A percentile compares a stretch with the other conserved stretches of the same genome.
These are phyloP conservation scores for Nothura maculosa DNA, from an alignment of 2,797 vertebrate species.

Conservation along the genomic window DNA sequence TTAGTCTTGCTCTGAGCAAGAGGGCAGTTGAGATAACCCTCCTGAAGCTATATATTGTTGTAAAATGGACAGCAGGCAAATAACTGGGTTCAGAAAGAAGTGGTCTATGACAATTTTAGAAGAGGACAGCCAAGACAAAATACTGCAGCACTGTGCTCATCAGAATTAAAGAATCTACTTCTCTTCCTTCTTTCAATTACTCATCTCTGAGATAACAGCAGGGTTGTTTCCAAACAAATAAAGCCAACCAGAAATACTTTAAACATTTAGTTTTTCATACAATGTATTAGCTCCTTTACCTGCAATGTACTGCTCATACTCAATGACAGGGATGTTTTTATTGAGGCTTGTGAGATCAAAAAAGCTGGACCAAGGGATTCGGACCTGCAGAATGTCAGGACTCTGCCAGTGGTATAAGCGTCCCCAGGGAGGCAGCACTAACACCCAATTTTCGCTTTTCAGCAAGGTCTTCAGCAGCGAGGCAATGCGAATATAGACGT, in stretches of 20 bases:
- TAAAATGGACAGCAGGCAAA: background rate
- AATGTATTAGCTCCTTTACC: slow-evolving; percentile 75
- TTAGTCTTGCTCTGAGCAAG: background rate
- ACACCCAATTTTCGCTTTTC: slow-evolving; percentile 90
- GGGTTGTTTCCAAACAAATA: background rate
- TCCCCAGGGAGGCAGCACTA: slow-evolving; percentile 97
- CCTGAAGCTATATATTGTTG: background rate
- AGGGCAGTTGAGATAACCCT: background rate
- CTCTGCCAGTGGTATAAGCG: slow-evolving; percentile 98
- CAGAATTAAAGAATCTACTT: background rate
- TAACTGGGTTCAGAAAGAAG: background rate
- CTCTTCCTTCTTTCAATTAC: background rate
- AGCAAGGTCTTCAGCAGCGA: slow-evolving; percentile 92
- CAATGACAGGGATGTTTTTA: slow-evolving; percentile 92
- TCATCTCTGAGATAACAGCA: background rate
- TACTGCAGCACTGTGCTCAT: background rate
- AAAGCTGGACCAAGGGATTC: slow-evolving; percentile 92
- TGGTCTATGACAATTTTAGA: background rate
- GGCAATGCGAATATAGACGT: slow-evolving; percentile 93
- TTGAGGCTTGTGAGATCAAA: slow-evolving; percentile 92
- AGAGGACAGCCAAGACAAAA: background rate
- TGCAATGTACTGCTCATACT: slow-evolving; percentile 95
- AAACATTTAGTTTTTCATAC: background rate
- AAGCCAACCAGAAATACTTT: background rate
- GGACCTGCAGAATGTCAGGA: slow-evolving; percentile 90